Percentiles rank a stretch among this genome's conserved stretches.
Evolutionary conservation across 2,113 vertebrate genomes (phyloP).

Genomic region (Nibea coibor): DNA sequence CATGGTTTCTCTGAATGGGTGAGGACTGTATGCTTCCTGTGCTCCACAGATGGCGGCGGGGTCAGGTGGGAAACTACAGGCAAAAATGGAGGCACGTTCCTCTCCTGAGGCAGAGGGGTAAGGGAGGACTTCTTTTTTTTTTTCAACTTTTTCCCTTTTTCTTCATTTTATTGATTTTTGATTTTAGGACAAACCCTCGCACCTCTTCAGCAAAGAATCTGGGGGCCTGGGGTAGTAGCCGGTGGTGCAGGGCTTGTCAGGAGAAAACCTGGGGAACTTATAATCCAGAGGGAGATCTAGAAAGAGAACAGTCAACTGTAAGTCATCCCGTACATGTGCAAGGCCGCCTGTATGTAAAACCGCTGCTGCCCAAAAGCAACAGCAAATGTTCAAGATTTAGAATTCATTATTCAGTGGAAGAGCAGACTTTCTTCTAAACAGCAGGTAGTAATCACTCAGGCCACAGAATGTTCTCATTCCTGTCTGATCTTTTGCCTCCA

Average conservation of each 20-base stretch:
- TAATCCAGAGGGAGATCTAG: slow-evolving; percentile 95
- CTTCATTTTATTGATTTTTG: background rate
- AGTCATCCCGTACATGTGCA: background rate
- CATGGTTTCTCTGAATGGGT: slow-evolving; percentile 72
- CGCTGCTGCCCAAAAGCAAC: background rate
- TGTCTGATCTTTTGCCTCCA: slow-evolving; percentile 7
- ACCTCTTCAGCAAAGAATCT: slow-evolving; percentile 84
- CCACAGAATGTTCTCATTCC: background rate
- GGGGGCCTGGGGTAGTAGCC: slow-evolving; percentile 96
- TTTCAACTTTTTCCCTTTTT: slow-evolving; percentile 7
- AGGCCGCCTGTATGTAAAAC: background rate
- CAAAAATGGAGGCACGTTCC: slow-evolving; percentile 72
- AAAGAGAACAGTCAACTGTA: slow-evolving; percentile 23
- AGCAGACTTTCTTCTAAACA: slow-evolving; percentile 20
- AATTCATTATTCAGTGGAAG: slow-evolving; percentile 7
- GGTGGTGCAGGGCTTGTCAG: slow-evolving; percentile 86
- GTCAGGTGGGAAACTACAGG: slow-evolving; percentile 57
- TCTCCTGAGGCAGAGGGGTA: slow-evolving; percentile 67
- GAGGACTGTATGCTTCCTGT: slow-evolving; percentile 53
- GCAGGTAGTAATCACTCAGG: slow-evolving; percentile 9
- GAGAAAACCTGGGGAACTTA: slow-evolving; percentile 92
- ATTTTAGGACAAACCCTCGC: slow-evolving; percentile 73
- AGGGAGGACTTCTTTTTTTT: slow-evolving; percentile 42
- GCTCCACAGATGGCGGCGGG: slow-evolving; percentile 53
- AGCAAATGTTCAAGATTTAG: background rate